Base-by-base conservation (phyloP, 2,113 vertebrate species). In the Triplophysa siluroides region DNA sequence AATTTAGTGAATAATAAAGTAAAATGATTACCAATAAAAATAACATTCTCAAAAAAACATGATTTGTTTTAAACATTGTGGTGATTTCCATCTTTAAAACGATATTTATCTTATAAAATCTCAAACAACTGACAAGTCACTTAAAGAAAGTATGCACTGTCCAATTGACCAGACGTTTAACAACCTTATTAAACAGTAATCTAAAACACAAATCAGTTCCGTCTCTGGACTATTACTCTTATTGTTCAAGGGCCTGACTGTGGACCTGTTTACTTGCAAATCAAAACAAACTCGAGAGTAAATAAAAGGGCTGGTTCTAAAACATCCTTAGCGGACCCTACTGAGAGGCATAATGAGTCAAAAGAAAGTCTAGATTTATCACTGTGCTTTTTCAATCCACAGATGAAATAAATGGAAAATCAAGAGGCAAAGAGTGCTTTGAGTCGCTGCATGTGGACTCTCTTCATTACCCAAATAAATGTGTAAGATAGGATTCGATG, bases 401-500 rank as follows among this genome's bases (percentile, higher is more conserved):
- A 62, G 47, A n/a, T 12, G 50, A 60, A 75, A 56, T 26, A 69
- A 56, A 29, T 54, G 58, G 70, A 11, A 56, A 75, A 79, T 45
- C 45, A 62, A 64, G 65, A 16, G 38, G 50, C 21, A 6, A 70
- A 45, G 56, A 18, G 62, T 24, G 69, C 60, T 81, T 50, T 24
- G 47, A 78, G 70, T 66, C 63, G 26, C 12, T 14, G 26, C 69
- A 66, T 58, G 78, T 61, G 24, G 61, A 18, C 26, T 75, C 63
- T 74, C 66, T 83, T 78, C 76, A 79, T 78, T 75, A 54, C 8
- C 26, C 8, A 38, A 54, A 73, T 74, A 74, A 65, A 74, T 67
- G 64, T 23, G n/a, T n/a, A 75, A 62, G 23, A 75, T 79, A 41
- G n/a, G 52, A 74, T 84, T 81, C 79, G 65, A 84, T 81, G 26